Base-by-base conservation (phyloP, 1,140 invertebrate species). In the Spodoptera frugiperda region DNA sequence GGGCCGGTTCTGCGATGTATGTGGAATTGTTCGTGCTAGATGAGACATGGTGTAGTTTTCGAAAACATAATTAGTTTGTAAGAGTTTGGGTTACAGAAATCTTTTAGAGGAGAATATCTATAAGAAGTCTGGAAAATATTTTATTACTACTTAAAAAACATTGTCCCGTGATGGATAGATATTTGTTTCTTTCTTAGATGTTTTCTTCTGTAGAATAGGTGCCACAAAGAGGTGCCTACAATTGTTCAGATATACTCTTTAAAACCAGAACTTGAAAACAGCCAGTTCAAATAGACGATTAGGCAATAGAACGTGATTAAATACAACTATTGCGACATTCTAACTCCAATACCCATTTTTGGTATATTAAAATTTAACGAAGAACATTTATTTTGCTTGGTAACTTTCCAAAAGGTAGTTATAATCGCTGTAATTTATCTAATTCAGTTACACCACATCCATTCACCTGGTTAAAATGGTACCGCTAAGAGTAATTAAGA, bases 1-100 rank as follows among this genome's bases (percentile, higher is more conserved):
- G 77, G 79, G 55, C 67, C 76, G 71, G 76, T 25, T 53, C 48
- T 77, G 57, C 44, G 55, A 59, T 81, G 51, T 70, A 11, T 70
- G 67, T 21, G n/a, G 51, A 67, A 25, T 39, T 68, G 19, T 46
- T 3, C 14, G 9, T 0, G 6, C 74, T 76, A 49, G 74, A 76
- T 68, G 74, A 25, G 74, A 9, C 63, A 75, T 9, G 0, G 3
- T 39, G 33, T 39, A 3, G 2, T 39, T 39, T 39, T 39, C 0
- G 8, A 9, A 4, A 39, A 39, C 0, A 39, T 39, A 0, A n/a
- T n/a, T n/a, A n/a, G n/a, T n/a, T n/a, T 39, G 33, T 1, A 39
- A 39, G 33, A 4, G 5, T 25, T 25, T 25, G 25, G 1, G 25
- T 25, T 25, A 25, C 3, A 25, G 0, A 4, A 25, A 25, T 2